A percentile compares a stretch with the other conserved stretches of the same genome.
phyloP scores from a whole-genome alignment of 2,113 vertebrate species.

The Poecile atricapillus region DNA sequence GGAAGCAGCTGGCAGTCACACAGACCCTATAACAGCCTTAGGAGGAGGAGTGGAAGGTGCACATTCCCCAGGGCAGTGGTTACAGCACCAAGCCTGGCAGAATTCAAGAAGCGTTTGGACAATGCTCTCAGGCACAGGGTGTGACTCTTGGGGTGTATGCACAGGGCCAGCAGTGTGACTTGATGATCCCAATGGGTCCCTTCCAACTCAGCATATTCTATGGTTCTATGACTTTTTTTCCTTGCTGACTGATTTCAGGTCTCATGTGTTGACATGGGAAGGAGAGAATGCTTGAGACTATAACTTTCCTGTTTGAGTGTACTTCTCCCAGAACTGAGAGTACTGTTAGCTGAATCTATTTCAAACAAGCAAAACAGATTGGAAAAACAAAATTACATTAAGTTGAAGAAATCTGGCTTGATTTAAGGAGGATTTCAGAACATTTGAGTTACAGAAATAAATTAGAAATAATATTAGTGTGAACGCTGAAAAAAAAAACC shows the following conservation, averaged over 20 bases:
- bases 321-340: neutral
- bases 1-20: neutral
- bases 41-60: neutral
- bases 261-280: neutral
- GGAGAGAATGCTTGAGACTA: neutral
- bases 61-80: neutral
- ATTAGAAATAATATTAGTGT: neutral
- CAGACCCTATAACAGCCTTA: neutral
- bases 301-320: neutral
- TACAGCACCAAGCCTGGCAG: neutral
- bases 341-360: neutral
- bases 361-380: neutral
- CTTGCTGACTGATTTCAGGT: neutral
- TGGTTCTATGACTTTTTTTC: neutral
- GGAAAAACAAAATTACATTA: neutral
- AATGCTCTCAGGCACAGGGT: neutral
- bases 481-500: neutral
- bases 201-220: neutral
- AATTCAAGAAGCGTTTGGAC: neutral
- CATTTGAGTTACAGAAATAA: neutral
- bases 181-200: fast-evolving
- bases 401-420: neutral
- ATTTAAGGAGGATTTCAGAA: neutral
- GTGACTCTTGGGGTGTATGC: neutral
- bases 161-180: neutral